Evolutionary conservation across 2,113 vertebrate genomes (phyloP).

Genomic region (Neolamprologus modestus): DNA sequence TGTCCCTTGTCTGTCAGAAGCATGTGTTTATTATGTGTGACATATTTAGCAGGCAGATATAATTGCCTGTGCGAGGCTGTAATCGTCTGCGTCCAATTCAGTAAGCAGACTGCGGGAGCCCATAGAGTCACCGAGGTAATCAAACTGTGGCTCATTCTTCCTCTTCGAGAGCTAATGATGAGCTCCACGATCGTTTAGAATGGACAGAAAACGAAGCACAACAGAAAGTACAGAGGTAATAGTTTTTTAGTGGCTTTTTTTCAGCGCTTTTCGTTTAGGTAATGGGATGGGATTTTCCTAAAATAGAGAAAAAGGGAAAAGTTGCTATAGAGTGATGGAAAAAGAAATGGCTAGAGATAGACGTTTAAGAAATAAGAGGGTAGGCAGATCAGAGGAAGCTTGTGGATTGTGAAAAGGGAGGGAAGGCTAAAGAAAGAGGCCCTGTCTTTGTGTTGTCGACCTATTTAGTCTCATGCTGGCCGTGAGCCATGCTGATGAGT

Average conservation of each 20-base stretch:
- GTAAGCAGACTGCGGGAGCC: conserved; percentile 44
- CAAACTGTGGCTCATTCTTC: conserved; percentile 48
- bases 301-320: not conserved
- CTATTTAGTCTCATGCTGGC: conserved; percentile 45
- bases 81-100: conserved; percentile 52
- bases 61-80: conserved; percentile 55
- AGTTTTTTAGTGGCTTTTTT: not conserved
- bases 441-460: conserved; percentile 43
- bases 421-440: conserved; percentile 20
- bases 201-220: conserved; percentile 9
- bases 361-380: not conserved
- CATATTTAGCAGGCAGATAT: conserved; percentile 69
- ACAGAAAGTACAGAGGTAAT: conserved; percentile 16
- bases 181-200: conserved; percentile 41
- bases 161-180: conserved; percentile 55
- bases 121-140: conserved; percentile 44
- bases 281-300: not conserved
- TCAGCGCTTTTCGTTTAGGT: not conserved
- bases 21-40: conserved; percentile 63
- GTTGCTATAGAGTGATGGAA: not conserved
- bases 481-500: conserved; percentile 32
- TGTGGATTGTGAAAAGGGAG: conserved; percentile 13
- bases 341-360: not conserved
- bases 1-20: conserved; percentile 48
- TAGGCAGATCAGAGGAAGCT: conserved; percentile 7